Percentiles rank a stretch among this genome's conserved stretches.
phyloP scores from a whole-genome alignment of 2,113 vertebrate species.

The Cettia cetti region DNA sequence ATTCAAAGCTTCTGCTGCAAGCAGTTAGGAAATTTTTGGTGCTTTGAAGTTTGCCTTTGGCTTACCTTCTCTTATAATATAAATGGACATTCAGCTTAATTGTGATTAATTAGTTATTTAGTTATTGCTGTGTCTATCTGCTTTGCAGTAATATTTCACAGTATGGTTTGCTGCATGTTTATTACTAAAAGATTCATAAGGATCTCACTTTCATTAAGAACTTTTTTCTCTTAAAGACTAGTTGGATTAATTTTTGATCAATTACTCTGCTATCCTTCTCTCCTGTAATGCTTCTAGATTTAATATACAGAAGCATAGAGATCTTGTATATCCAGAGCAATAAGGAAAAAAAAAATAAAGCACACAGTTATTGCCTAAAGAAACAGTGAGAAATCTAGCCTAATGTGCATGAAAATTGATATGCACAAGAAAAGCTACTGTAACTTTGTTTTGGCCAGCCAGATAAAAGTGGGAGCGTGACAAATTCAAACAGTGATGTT shows the following conservation, averaged over 20 bases:
- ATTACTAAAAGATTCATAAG: neutral
- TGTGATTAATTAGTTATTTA: constrained; percentile 51
- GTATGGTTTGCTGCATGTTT: neutral
- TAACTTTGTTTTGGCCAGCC: neutral
- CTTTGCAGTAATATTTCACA: constrained; percentile 5
- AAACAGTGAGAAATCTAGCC: neutral
- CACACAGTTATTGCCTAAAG: neutral
- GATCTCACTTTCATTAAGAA: neutral
- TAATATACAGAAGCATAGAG: neutral
- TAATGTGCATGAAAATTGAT: neutral
- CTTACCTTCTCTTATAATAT: neutral
- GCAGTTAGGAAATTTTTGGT: neutral
- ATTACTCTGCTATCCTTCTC: neutral
- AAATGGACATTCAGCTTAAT: constrained; percentile 17
- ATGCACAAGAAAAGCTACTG: neutral
- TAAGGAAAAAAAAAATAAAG: neutral
- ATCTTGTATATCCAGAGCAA: neutral
- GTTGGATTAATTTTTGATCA: neutral
- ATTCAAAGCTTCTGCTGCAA: neutral
- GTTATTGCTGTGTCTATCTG: neutral
- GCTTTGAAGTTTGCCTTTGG: constrained; percentile 41
- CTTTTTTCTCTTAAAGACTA: neutral
- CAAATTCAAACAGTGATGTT: neutral
- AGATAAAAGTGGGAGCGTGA: neutral
- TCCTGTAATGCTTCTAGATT: neutral